These are phyloP conservation scores for Siniperca obscura DNA, from an alignment of 2,797 vertebrate genomes.

Conservation along the genomic window DNA sequence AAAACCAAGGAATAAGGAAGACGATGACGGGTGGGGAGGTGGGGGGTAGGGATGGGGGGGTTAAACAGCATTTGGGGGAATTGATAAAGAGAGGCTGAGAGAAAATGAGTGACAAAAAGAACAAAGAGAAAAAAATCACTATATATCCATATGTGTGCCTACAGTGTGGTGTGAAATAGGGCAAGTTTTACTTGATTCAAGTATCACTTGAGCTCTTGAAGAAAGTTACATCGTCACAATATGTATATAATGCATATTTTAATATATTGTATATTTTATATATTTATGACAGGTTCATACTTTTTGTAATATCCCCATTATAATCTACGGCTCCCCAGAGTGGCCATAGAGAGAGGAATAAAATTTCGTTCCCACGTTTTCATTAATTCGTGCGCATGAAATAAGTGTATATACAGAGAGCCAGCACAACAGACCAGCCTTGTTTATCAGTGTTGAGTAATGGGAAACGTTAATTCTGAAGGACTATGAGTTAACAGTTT, in stretches of 20 bases:
- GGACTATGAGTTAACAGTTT: no score
- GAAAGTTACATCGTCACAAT: neutral
- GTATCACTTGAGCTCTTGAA: neutral
- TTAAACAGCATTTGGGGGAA: slow-evolving; percentile 19
- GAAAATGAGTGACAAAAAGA: slow-evolving; percentile 23
- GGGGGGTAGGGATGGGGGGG: neutral
- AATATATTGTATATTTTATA: neutral
- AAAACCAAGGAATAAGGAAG: slow-evolving; percentile 37
- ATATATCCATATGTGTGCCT: neutral
- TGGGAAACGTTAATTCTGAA: no score
- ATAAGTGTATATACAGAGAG: no score
- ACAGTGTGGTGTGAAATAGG: neutral
- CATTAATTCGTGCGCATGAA: no score
- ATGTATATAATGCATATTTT: neutral
- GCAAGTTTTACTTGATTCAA: no score
- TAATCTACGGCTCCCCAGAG: neutral
- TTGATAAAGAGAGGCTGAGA: slow-evolving; percentile 33
- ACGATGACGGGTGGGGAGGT: neutral
- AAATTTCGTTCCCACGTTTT: no score
- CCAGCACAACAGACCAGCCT: no score
- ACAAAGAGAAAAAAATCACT: slow-evolving; percentile 14
- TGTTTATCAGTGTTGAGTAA: no score
- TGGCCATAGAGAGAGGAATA: no score
- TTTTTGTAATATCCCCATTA: neutral
- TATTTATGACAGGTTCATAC: neutral